Evolutionary conservation across 2,797 vertebrate genomes (phyloP).

Genomic region (Sparus aurata): DNA sequence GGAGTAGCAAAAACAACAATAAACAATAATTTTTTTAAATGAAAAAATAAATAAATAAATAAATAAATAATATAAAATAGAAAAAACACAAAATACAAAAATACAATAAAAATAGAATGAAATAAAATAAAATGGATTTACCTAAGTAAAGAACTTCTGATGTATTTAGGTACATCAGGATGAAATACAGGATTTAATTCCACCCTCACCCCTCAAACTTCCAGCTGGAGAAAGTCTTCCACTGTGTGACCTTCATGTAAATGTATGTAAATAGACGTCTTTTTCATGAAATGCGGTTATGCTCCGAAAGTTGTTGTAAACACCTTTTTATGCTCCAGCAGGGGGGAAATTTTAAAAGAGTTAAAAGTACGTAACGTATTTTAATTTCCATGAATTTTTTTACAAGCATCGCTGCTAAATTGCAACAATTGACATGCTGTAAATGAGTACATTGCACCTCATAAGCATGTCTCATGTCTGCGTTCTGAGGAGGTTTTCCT

Average conservation of each 20-base stretch:
- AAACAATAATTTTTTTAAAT: no score
- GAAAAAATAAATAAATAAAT: no score
- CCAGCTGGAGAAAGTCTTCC: no score
- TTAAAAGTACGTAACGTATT: slow-evolving; percentile 1
- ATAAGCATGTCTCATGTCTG: slow-evolving; percentile 67
- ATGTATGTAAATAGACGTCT: not conserved
- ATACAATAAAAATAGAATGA: no score
- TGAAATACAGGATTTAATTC: not conserved
- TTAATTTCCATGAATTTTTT: slow-evolving; percentile 40
- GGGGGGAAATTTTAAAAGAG: slow-evolving; percentile 21
- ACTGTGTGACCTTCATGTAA: no score
- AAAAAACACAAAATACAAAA: no score
- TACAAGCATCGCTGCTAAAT: slow-evolving; percentile 42
- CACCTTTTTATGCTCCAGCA: slow-evolving; percentile 1
- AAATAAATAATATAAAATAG: no score
- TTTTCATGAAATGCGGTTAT: not conserved
- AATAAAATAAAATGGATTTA: not conserved
- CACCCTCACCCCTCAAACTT: not conserved
- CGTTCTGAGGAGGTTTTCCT: slow-evolving; percentile 65
- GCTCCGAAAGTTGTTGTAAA: not conserved
- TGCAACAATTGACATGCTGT: slow-evolving; percentile 42
- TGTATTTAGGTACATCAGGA: not conserved
- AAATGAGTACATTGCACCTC: slow-evolving; percentile 66
- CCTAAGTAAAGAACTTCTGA: not conserved
- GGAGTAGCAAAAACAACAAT: no score